Evolutionary conservation across 2,888 invertebrate species (phyloP).

Genomic region (Biston stratarius): DNA sequence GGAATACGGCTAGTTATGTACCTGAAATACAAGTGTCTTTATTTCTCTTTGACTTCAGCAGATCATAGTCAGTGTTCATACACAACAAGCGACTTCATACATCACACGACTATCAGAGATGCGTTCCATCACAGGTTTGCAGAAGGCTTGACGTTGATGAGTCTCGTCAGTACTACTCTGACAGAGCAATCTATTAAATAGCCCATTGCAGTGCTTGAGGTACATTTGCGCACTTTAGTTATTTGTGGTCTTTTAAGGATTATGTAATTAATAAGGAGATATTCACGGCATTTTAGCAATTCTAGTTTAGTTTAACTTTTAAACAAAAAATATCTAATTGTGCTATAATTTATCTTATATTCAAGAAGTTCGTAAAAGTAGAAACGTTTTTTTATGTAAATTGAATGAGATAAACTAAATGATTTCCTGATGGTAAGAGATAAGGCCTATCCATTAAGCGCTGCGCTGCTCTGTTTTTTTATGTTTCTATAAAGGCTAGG

Average conservation of each 20-base stretch:
- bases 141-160: constrained; percentile 27
- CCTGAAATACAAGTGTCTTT: not conserved
- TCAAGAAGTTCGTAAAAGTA: too few species aligned
- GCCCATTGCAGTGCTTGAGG: constrained; percentile 18
- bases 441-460: too few species aligned
- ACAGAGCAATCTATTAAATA: constrained; percentile 40
- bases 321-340: too few species aligned
- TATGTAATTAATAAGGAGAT: not conserved
- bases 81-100: constrained; percentile 16
- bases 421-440: too few species aligned
- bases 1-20: not conserved
- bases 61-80: constrained; percentile 12
- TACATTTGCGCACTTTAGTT: constrained; percentile 6
- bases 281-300: not conserved
- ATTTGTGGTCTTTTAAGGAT: not conserved
- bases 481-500: too few species aligned
- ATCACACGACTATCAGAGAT: constrained; percentile 10
- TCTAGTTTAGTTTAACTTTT: too few species aligned
- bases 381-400: too few species aligned
- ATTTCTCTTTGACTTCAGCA: constrained; percentile 6
- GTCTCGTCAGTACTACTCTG: constrained; percentile 10
- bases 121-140: constrained; percentile 7
- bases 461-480: too few species aligned
- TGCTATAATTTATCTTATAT: too few species aligned
- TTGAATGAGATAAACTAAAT: too few species aligned